Base-by-base conservation (phyloP, 2,888 invertebrate species). In the Harpagoxenus sublaevis region DNA sequence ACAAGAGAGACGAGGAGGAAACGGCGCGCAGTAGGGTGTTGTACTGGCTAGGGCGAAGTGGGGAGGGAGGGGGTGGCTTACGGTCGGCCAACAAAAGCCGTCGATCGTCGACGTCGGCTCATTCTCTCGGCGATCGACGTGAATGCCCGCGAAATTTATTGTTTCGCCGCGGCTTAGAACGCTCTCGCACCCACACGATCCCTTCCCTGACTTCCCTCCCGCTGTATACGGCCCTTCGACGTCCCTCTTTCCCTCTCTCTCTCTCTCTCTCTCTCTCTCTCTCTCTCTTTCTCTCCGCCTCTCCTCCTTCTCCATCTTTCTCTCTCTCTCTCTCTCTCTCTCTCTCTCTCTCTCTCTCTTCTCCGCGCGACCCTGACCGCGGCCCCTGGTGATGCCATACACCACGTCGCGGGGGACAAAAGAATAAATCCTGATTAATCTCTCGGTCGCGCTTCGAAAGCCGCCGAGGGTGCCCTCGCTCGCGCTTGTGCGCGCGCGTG, bases 361-460 rank as follows among this genome's bases (percentile, higher is more conserved):
- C 74, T 60, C n/a, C 63, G 35, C 45, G 28, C 82, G 82, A 71
- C 82, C 65, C 83, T 71, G 79, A 42, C 70, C 75, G 51, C 62
- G 57, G 70, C 65, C 63, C 63, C 83, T 62, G 68, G 45, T 23
- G 23, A 84, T 84, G 88, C 84, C 86, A 85, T 89, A 84, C 84
- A 86, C 75, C 84, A 83, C 86, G 86, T 86, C 88, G 88, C 84
- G 87, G 87, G 87, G 87, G 84, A 94, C 92, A 94, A 94, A 94
- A 92, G 94, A 93, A 94, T 94, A 94, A 94, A 94, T 94, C 92
- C 93, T 93, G 94, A 94, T 94, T 94, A 94, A 94, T 94, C 94
- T 94, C 92, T 92, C 91, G 91, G 92, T 91, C 92, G 91, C 91
- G 92, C 89, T 92, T 90, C 88, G 90, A 89, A 91, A 91, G 91